phyloP scores from a whole-genome alignment of 2,113 vertebrate genomes.

The Ammodytes dubius region DNA sequence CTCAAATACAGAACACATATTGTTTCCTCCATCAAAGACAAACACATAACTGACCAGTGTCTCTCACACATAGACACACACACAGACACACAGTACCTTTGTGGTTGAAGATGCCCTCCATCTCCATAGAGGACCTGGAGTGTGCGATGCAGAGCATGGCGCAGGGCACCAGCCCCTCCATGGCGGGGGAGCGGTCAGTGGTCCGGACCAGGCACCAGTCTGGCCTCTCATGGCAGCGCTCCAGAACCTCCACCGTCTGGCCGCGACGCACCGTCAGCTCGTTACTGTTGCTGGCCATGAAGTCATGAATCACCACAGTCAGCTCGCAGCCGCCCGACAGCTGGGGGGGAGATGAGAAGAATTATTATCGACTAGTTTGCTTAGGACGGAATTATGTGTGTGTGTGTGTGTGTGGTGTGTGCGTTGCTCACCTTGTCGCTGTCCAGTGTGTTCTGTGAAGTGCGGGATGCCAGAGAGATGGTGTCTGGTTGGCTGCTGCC shows the following conservation, averaged over 20 bases:
- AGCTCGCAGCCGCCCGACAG: slow-evolving; percentile 98
- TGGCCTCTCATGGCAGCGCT: slow-evolving; percentile 95
- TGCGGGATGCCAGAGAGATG: slow-evolving; percentile 97
- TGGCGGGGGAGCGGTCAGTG: slow-evolving; percentile 94
- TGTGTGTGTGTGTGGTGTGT: neutral
- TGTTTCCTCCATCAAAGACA: neutral
- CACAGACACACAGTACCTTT: slow-evolving; percentile 87
- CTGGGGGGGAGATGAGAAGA: slow-evolving; percentile 74
- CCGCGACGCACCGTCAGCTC: slow-evolving; percentile 96
- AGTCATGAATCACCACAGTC: slow-evolving; percentile 98
- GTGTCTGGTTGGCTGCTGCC: slow-evolving; percentile 99
- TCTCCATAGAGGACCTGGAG: slow-evolving; percentile 98
- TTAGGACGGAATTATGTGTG: too few relatives aligned
- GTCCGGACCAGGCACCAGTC: slow-evolving; percentile 98
- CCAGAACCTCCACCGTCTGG: slow-evolving; percentile 97
- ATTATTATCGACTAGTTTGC: too few relatives aligned
- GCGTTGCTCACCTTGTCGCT: slow-evolving; percentile 93
- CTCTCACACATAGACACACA: neutral
- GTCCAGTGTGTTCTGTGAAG: slow-evolving; percentile 98
- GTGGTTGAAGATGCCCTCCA: slow-evolving; percentile 99
- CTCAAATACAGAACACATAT: neutral
- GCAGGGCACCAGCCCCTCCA: slow-evolving; percentile 95
- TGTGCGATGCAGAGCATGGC: slow-evolving; percentile 98
- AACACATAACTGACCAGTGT: too few relatives aligned
- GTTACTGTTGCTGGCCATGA: slow-evolving; percentile 95